phyloP scores from a whole-genome alignment of 2,113 vertebrate species.

The Entomyzon cyanotis region DNA sequence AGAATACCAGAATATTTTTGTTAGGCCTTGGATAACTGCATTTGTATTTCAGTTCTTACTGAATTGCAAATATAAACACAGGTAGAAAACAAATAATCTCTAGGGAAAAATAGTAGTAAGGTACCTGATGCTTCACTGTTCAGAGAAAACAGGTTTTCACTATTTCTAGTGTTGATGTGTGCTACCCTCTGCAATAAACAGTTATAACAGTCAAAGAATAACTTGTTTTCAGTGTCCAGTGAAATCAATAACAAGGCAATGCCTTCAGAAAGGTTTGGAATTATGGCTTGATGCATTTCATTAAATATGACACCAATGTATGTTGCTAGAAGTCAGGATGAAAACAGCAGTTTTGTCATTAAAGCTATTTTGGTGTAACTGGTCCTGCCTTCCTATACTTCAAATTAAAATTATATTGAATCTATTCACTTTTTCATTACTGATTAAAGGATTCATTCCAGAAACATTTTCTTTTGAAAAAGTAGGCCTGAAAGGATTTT shows the following conservation, averaged over 20 bases:
- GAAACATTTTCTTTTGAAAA: neutral
- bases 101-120: neutral
- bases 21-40: neutral
- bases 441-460: neutral
- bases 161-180: neutral
- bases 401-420: neutral
- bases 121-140: neutral
- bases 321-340: neutral
- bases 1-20: neutral
- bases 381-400: neutral
- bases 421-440: neutral
- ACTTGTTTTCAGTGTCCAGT: neutral
- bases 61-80: neutral
- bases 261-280: neutral
- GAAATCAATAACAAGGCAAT: neutral
- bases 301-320: neutral
- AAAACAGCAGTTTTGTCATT: neutral
- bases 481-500: neutral
- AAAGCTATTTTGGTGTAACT: neutral
- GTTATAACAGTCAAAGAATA: neutral
- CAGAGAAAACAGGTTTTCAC: neutral
- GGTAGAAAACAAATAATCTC: neutral
- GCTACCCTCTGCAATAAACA: neutral
- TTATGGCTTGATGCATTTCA: neutral
- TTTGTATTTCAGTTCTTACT: neutral